These are phyloP conservation scores for Pollicipes pollicipes DNA, from an alignment of 1,140 invertebrate species.

Conservation along the genomic window DNA sequence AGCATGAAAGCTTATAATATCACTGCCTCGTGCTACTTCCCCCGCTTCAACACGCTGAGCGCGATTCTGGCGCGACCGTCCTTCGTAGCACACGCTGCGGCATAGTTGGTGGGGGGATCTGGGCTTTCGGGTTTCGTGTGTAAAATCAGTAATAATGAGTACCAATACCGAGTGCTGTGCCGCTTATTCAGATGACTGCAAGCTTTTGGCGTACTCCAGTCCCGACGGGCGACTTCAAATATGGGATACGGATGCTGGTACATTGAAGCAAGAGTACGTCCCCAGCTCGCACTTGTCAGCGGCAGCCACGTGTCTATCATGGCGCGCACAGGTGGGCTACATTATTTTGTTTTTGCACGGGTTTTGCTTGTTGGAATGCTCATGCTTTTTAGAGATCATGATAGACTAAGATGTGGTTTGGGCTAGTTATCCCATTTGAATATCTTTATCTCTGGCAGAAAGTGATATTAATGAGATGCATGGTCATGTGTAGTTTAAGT, in stretches of 20 bases:
- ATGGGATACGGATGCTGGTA: not conserved
- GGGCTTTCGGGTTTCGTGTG: not conserved
- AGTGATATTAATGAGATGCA: no score
- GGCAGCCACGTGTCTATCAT: conserved; percentile 4
- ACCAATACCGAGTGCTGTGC: not conserved
- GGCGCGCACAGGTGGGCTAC: not conserved
- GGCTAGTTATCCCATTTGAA: no score
- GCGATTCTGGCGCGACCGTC: no score
- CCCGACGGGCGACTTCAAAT: not conserved
- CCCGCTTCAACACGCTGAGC: no score
- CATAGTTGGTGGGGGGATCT: not conserved
- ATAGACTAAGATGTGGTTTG: no score
- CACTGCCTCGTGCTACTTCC: no score
- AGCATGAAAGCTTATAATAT: no score
- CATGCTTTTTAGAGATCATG: no score
- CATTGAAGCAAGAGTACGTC: not conserved
- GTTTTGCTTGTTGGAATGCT: no score
- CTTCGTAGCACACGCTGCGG: no score
- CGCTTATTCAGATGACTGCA: not conserved
- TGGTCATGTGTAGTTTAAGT: no score
- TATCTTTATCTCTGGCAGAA: no score
- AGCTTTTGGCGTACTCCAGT: not conserved
- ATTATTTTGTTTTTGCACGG: not conserved
- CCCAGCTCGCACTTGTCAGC: conserved; percentile 3
- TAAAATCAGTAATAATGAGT: not conserved